These are phyloP conservation scores for Toxotes lorentzi DNA, from an alignment of 2,797 vertebrate genomes.

Conservation along the genomic window DNA sequence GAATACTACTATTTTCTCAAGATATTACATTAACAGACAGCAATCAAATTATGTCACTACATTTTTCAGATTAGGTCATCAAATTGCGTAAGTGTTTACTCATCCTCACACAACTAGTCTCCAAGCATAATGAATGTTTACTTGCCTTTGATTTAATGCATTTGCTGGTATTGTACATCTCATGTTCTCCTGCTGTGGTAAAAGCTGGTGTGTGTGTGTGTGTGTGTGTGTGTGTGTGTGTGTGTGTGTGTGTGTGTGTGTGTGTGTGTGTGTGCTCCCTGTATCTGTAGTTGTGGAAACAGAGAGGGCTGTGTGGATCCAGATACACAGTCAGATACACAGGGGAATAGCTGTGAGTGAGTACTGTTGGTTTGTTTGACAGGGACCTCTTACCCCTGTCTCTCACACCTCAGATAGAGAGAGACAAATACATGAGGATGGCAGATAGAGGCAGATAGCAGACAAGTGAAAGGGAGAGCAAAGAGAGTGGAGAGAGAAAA, in stretches of 20 bases:
- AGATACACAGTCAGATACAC: conserved; percentile 78
- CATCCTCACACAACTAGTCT: conserved; percentile 29
- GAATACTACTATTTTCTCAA: neutral
- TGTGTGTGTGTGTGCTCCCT: conserved; percentile 15
- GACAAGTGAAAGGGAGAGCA: conserved; percentile 62
- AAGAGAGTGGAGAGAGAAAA: conserved; percentile 52
- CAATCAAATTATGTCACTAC: conserved; percentile 27
- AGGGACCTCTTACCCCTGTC: conserved; percentile 84
- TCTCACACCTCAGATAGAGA: conserved; percentile 81
- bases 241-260: conserved; percentile 26
- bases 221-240: conserved; percentile 30
- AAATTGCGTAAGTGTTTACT: conserved; percentile 43
- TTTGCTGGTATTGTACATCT: conserved; percentile 59
- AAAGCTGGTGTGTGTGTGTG: conserved; percentile 47
- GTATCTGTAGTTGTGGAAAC: conserved; percentile 70
- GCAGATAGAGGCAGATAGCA: conserved; percentile 78
- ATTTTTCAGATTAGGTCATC: conserved; percentile 37
- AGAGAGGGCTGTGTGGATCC: conserved; percentile 64
- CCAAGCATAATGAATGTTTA: conserved; percentile 47
- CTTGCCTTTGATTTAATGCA: conserved; percentile 68
- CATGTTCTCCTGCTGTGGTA: conserved; percentile 59
- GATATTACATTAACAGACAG: conserved; percentile 13
- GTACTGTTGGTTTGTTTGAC: conserved; percentile 84
- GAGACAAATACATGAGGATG: conserved; percentile 79
- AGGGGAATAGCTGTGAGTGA: conserved; percentile 81